A percentile compares a stretch with the other conserved stretches of the same genome.
phyloP scores from a whole-genome alignment of 2,113 vertebrate species.

The Corythornis vintsioides region DNA sequence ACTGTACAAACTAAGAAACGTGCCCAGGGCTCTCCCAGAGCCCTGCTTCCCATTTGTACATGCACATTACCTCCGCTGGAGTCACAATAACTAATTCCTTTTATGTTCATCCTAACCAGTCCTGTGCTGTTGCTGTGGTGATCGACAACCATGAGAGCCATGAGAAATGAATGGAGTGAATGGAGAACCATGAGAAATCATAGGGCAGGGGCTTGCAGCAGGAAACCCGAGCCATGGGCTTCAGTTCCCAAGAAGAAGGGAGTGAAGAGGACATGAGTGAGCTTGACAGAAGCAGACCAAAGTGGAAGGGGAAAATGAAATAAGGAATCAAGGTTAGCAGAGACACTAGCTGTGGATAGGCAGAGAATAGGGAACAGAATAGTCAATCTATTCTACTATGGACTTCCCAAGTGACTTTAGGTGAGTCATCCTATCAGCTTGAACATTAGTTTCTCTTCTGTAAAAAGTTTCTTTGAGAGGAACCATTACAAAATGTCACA shows the following conservation, averaged over 20 bases:
- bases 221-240: background rate
- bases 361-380: background rate
- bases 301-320: background rate
- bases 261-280: background rate
- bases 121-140: background rate
- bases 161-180: background rate
- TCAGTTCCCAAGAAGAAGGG: background rate
- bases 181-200: background rate
- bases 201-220: background rate
- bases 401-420: background rate
- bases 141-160: rapidly evolving
- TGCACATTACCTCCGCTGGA: background rate
- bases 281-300: background rate
- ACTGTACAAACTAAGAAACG: background rate
- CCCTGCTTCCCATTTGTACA: background rate
- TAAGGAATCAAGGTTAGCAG: background rate
- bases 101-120: background rate
- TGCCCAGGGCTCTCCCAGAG: background rate
- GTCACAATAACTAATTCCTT: background rate
- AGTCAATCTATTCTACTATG: background rate
- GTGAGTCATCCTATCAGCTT: background rate
- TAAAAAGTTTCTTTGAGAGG: background rate
- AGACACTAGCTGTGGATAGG: background rate
- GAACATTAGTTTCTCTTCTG: background rate
- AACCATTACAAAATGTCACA: background rate